A percentile compares a stretch with the other conserved stretches of the same genome.
Evolutionary conservation across 2,888 invertebrate genomes (phyloP).

Genomic region (Stenodera caucasica): DNA sequence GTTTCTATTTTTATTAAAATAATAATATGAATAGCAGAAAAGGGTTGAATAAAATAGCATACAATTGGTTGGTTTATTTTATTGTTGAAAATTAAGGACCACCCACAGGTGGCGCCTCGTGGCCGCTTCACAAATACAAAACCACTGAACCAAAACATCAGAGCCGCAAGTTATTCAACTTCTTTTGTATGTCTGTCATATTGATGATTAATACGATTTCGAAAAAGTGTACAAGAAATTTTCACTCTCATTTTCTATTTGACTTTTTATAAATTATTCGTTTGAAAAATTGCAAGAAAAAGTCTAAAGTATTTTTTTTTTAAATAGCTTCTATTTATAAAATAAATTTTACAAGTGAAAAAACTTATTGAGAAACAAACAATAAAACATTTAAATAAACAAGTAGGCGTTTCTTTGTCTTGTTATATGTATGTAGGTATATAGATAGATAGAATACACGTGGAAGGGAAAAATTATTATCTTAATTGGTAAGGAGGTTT

Average conservation of each 20-base stretch:
- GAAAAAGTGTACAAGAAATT: constrained; percentile 23
- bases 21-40: constrained; percentile 1
- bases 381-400: constrained; percentile 31
- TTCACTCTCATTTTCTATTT: background rate
- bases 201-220: constrained; percentile 42
- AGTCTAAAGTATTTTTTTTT: no score
- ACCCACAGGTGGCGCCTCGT: constrained; percentile 40
- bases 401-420: constrained; percentile 26
- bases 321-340: no score
- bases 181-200: constrained; percentile 45
- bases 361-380: constrained; percentile 10
- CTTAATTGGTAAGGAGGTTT: constrained; percentile 37
- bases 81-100: constrained; percentile 28
- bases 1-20: no score
- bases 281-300: no score
- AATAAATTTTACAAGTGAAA: background rate
- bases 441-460: constrained; percentile 13
- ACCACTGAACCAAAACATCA: constrained; percentile 34
- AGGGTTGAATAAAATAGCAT: constrained; percentile 20
- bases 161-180: constrained; percentile 42
- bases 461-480: constrained; percentile 30
- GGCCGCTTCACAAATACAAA: constrained; percentile 27
- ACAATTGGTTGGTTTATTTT: background rate
- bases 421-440: constrained; percentile 15
- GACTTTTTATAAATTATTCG: no score